Evolutionary conservation across 2,888 invertebrate genomes (phyloP), one percentile per base, ranked within the genome.

Genomic region (Limnephilus marmoratus): DNA sequence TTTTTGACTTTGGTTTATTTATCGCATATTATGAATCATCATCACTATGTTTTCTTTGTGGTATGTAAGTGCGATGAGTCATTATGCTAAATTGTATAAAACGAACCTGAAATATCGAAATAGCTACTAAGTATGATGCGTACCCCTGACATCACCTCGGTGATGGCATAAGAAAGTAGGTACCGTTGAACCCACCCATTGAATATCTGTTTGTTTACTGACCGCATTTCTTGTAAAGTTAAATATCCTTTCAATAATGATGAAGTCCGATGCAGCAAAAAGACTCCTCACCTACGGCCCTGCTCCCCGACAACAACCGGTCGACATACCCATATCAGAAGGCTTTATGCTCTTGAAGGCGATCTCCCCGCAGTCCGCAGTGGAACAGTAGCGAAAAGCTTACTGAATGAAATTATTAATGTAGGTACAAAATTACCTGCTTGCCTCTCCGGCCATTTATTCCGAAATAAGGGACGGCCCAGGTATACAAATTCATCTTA

Each of bases 341-440:
- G 24, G 68, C 24, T 68, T 68, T 24, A 68, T 68, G 9, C 24
- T 68, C 68, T 7, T 24, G 68, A 68, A 68, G 68, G 68, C 68
- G 68, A 68, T 68, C 68, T 68, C 68, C 68, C 68, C 68, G 24
- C 68, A 68, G 53, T 53, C 68, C 68, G 24, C 68, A 68, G 53
- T 53, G 53, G 53, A 53, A 53, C 53, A 53, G 68, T 68, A 68
- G 68, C 68, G 68, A 68, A 68, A 68, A 24, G 68, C 68, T 68
- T 83, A 41, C 83, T 41, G 83, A 83, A 83, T 83, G 34, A 83
- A 83, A 68, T 68, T 68, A 37, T 83, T 37, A 83, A 83, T 15
- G 31, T 34, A 41, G 83, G 24, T 15, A 37, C 18, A 37, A 83
- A 83, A 83, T 37, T 83, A 83, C 37, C 34, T 7, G 24, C 83